phyloP scores from a whole-genome alignment of 2,797 vertebrate species.

The Phylloscopus collybita region DNA sequence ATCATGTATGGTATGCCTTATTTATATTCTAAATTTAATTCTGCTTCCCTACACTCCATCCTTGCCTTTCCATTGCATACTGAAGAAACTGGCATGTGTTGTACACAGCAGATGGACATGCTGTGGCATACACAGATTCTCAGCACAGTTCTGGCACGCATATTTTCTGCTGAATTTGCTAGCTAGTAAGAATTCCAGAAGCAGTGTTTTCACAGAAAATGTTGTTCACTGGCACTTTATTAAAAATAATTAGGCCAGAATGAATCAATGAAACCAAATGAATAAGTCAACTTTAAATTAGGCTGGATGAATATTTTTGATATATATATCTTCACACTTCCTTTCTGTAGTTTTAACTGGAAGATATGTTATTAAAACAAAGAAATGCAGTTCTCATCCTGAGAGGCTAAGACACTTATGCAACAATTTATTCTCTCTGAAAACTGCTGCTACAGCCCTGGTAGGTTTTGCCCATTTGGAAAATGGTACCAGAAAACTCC shows the following conservation, averaged over 20 bases:
- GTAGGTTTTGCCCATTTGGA: not conserved
- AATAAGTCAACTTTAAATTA: not conserved
- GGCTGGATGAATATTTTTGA: not conserved
- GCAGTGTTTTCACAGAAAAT: slow-evolving; percentile 19
- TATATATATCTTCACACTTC: not conserved
- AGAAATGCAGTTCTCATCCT: not conserved
- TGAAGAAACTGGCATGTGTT: slow-evolving; percentile 29
- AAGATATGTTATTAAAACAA: not conserved
- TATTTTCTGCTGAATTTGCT: slow-evolving; percentile 37
- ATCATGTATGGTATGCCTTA: not conserved
- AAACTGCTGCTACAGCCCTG: not conserved
- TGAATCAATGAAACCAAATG: not conserved
- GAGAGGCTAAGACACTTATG: not conserved
- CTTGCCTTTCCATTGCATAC: not conserved
- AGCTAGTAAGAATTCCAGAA: slow-evolving; percentile 16
- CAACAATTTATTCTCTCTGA: not conserved
- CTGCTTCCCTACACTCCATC: not conserved
- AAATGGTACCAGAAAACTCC: not conserved
- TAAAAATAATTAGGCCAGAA: slow-evolving; percentile 18
- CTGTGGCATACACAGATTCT: slow-evolving; percentile 28
- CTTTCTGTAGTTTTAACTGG: not conserved
- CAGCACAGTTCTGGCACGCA: not conserved
- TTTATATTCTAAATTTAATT: not conserved
- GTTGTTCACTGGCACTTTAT: not conserved
- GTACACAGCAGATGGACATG: slow-evolving; percentile 38